Percentiles rank a stretch among this genome's conserved stretches.
phyloP scores from a whole-genome alignment of 2,113 vertebrate genomes.

The Aix galericulata region DNA sequence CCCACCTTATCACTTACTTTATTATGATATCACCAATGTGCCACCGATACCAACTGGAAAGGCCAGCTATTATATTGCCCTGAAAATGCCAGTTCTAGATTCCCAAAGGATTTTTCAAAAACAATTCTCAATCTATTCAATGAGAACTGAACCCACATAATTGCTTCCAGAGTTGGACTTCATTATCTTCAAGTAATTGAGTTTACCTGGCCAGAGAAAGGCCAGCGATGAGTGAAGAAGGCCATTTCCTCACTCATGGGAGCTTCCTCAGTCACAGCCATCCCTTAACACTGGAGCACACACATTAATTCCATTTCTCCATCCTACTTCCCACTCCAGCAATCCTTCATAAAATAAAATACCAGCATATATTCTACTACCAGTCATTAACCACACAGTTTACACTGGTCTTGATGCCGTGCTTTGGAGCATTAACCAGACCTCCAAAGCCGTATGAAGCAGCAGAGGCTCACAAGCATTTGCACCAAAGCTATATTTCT shows the following conservation, averaged over 20 bases:
- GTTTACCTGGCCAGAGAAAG: neutral
- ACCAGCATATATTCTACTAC: neutral
- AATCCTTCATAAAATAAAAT: neutral
- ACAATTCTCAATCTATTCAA: neutral
- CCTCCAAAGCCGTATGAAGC: neutral
- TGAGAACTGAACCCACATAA: neutral
- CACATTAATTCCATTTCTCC: neutral
- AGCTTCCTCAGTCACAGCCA: neutral
- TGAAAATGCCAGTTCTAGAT: neutral
- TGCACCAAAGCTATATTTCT: neutral
- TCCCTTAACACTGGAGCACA: neutral
- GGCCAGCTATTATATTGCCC: neutral
- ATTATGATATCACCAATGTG: neutral
- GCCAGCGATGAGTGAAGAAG: neutral
- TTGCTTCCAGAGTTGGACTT: neutral
- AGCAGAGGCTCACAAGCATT: neutral
- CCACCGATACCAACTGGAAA: neutral
- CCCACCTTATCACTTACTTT: neutral
- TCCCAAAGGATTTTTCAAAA: neutral
- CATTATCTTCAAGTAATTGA: neutral
- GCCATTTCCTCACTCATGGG: neutral
- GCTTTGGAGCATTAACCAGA: neutral
- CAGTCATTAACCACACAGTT: neutral
- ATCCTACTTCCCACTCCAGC: neutral
- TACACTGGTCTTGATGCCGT: fast-evolving